Evolutionary conservation across 2,113 vertebrate genomes (phyloP).

Genomic region (Columba livia): DNA sequence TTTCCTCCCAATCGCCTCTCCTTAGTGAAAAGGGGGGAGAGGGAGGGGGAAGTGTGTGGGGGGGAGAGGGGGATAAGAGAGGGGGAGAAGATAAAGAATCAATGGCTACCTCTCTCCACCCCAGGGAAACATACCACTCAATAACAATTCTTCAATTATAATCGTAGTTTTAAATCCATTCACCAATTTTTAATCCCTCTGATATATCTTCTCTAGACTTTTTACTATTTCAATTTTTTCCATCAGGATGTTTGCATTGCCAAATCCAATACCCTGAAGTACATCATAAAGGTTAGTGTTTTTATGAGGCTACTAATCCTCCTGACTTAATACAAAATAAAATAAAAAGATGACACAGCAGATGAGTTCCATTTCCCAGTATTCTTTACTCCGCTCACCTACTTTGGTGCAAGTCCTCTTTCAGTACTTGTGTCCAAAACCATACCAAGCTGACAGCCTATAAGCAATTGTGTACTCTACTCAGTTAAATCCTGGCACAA

Average conservation of each 20-base stretch:
- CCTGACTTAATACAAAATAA: neutral
- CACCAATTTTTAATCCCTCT: neutral
- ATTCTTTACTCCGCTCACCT: neutral
- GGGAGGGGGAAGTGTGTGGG: too few relatives aligned
- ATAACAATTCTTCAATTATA: neutral
- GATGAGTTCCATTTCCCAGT: neutral
- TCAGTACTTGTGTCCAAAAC: neutral
- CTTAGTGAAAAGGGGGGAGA: too few relatives aligned
- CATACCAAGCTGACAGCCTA: neutral
- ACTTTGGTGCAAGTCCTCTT: neutral
- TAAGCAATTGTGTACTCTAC: neutral
- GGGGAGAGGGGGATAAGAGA: too few relatives aligned
- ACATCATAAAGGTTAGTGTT: neutral
- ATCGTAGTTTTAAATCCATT: neutral
- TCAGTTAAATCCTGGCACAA: neutral
- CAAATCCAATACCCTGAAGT: neutral
- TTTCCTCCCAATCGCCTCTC: too few relatives aligned
- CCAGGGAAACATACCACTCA: neutral
- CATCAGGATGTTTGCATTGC: neutral
- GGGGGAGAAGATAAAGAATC: neutral
- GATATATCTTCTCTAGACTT: neutral
- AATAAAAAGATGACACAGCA: neutral
- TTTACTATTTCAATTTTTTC: neutral
- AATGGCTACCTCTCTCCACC: neutral
- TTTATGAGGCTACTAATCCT: neutral